Conservation (phyloP, 1,140 invertebrate species). For the Patella vulgata region DNA sequence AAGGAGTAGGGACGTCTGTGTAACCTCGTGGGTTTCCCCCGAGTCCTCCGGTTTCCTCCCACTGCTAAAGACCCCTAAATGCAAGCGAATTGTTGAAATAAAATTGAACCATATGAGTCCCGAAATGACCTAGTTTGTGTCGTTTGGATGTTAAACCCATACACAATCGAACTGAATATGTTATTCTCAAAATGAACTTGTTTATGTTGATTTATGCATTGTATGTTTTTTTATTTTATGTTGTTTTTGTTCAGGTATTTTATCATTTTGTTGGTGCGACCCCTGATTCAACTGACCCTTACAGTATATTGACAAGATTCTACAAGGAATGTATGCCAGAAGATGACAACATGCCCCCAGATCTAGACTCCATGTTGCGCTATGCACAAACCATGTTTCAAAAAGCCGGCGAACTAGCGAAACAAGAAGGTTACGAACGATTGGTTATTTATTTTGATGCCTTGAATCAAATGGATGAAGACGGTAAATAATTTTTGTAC, state of each 20-base stretch:
- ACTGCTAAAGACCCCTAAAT: no score
- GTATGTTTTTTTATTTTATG: no score
- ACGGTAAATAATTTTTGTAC: constrained; percentile 21
- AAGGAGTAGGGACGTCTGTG: no score
- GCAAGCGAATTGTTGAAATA: no score
- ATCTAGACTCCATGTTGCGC: constrained; percentile 30
- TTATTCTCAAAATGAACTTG: no score
- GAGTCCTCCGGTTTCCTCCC: no score
- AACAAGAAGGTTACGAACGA: constrained; percentile 19
- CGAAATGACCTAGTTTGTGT: no score
- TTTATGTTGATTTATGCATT: no score
- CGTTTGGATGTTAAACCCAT: no score
- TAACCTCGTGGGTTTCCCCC: no score
- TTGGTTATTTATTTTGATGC: constrained; percentile 41
- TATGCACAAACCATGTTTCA: constrained; percentile 35
- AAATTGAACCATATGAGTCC: no score
- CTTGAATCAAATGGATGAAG: constrained; percentile 50
- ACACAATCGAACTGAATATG: no score
- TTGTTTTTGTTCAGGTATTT: constrained; percentile 25
- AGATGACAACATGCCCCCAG: constrained; percentile 31
- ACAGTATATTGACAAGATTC: constrained; percentile 32
- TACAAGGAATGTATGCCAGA: constrained; percentile 34
- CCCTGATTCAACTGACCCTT: constrained; percentile 39
- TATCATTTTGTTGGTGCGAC: constrained; percentile 46
- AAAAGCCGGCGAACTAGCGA: constrained; percentile 12